A percentile compares a stretch with the other conserved stretches of the same genome.
Conservation (phyloP, 2,888 invertebrate genomes). For the Aspidiotus destructor region DNA sequence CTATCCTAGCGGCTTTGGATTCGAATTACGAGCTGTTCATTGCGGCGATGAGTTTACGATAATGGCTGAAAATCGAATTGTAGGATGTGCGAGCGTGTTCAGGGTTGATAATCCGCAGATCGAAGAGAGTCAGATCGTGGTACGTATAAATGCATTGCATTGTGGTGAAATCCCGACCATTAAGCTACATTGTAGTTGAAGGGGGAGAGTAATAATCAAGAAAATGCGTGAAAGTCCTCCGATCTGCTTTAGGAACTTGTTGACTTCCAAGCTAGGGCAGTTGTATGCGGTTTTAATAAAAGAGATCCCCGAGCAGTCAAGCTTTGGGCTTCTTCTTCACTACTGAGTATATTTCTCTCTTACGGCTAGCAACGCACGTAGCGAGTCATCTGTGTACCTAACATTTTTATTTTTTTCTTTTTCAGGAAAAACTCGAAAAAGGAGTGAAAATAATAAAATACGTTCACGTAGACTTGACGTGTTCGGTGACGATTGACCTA, state of each 20-base stretch:
- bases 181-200: no score
- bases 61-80: conserved; percentile 51
- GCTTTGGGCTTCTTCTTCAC: no score
- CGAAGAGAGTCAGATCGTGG: conserved; percentile 54
- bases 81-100: conserved; percentile 59
- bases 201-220: no score
- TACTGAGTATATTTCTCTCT: no score
- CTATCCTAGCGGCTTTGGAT: conserved; percentile 59
- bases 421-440: conserved; percentile 39
- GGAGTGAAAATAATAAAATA: conserved; percentile 51
- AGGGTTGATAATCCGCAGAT: conserved; percentile 57
- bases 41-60: conserved; percentile 57
- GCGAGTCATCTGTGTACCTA: no score
- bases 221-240: no score
- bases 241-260: no score
- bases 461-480: conserved; percentile 58
- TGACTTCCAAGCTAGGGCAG: no score
- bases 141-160: conserved; percentile 39
- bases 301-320: no score
- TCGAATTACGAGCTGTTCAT: conserved; percentile 57
- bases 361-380: no score
- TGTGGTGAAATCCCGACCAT: no score
- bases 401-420: background rate
- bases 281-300: no score
- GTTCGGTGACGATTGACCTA: conserved; percentile 50